A percentile compares a stretch with the other conserved stretches of the same genome.
phyloP scores from a whole-genome alignment of 2,113 vertebrate genomes.

The Crotalus viridis region DNA sequence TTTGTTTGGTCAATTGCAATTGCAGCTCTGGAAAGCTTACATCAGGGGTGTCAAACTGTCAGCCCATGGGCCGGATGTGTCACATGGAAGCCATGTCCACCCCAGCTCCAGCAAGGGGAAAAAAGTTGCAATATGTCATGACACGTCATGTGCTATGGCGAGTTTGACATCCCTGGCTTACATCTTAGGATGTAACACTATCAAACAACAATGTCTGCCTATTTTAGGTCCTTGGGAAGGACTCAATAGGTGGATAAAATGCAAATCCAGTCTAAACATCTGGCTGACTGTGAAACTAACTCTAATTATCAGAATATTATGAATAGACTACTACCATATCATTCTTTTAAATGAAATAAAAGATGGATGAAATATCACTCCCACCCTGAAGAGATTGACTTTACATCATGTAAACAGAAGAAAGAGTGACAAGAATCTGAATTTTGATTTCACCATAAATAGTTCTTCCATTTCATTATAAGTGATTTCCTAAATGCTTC shows the following conservation, averaged over 20 bases:
- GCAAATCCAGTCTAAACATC: neutral
- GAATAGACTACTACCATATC: neutral
- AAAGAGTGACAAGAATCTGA: neutral
- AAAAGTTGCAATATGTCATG: too few relatives aligned
- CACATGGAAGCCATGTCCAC: too few relatives aligned
- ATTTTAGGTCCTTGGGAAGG: neutral
- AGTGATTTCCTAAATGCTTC: neutral
- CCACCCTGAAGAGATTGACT: neutral
- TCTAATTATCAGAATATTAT: neutral
- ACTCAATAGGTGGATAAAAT: neutral
- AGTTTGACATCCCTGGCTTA: neutral
- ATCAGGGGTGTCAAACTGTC: too few relatives aligned
- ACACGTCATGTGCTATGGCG: too few relatives aligned
- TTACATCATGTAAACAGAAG: neutral
- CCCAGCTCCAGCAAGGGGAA: too few relatives aligned
- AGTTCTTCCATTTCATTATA: neutral
- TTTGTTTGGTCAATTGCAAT: neutral
- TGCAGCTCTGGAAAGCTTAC: neutral
- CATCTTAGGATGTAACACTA: neutral
- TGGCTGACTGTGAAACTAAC: neutral
- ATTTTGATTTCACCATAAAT: neutral
- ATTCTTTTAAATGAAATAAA: neutral
- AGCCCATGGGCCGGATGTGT: too few relatives aligned
- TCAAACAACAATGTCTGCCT: neutral
- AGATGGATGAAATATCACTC: neutral